Conservation (phyloP, 2,888 invertebrate genomes). For the Steinernema carpocapsae region DNA sequence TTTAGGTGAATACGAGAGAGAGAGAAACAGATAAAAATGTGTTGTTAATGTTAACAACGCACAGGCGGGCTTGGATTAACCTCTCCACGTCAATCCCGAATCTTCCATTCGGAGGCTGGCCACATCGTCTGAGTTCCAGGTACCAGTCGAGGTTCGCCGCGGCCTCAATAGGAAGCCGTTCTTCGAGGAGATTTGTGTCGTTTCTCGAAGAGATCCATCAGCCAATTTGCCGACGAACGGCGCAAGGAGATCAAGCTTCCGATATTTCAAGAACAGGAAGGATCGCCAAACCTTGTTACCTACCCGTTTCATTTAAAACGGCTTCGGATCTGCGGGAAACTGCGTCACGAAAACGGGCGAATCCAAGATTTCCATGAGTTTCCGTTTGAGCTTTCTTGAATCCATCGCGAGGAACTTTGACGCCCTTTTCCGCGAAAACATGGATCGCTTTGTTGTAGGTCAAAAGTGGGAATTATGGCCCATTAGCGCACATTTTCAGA, state of each 20-base stretch:
- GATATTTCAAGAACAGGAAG: no score
- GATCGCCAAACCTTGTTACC: constrained; percentile 40
- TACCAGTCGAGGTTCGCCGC: constrained; percentile 60
- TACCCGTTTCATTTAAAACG: constrained; percentile 83
- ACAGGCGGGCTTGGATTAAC: constrained; percentile 77
- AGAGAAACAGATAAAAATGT: no score
- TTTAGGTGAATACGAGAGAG: no score
- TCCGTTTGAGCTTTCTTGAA: constrained; percentile 57
- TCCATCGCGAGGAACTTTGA: constrained; percentile 42
- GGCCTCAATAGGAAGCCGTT: neutral
- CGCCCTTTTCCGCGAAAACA: constrained; percentile 43
- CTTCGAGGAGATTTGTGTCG: constrained; percentile 36
- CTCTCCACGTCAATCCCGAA: constrained; percentile 96
- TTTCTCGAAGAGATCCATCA: constrained; percentile 85
- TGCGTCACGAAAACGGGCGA: constrained; percentile 85
- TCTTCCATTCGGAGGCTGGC: constrained; percentile 87
- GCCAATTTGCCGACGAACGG: constrained; percentile 90
- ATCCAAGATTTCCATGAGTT: constrained; percentile 61
- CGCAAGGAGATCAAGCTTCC: constrained; percentile 78
- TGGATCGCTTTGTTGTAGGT: constrained; percentile 53
- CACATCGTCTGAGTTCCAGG: constrained; percentile 76
- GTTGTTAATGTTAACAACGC: constrained; percentile 88
- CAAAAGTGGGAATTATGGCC: constrained; percentile 44
- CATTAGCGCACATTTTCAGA: neutral
- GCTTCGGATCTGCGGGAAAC: constrained; percentile 87